These are phyloP conservation scores for Philaethria dido DNA, from an alignment of 2,888 invertebrate genomes.

Conservation along the genomic window DNA sequence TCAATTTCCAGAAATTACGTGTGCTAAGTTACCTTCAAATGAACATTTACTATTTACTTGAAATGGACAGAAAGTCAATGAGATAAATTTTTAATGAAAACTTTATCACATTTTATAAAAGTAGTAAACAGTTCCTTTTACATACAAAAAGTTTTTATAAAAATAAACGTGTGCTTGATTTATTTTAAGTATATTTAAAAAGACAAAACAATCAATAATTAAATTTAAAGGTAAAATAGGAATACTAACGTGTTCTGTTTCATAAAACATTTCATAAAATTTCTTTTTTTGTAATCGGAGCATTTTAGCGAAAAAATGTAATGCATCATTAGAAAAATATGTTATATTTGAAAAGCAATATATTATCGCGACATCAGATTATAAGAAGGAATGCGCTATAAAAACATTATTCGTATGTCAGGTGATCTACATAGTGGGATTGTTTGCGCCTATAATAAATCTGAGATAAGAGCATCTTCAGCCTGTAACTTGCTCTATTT, in stretches of 20 bases:
- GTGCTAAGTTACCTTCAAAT: no score
- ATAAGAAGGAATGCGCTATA: constrained; percentile 69
- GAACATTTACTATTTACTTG: background rate
- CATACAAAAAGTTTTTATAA: no score
- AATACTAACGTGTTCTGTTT: no score
- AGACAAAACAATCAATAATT: background rate
- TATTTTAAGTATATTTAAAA: no score
- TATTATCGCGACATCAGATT: constrained; percentile 70
- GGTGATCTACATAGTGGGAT: constrained; percentile 65
- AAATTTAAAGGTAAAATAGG: background rate
- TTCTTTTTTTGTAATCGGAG: constrained; percentile 3
- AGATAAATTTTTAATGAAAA: no score
- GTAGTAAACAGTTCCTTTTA: no score
- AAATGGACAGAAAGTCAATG: no score
- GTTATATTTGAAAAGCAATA: constrained; percentile 54
- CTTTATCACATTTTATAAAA: no score
- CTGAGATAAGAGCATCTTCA: constrained; percentile 56
- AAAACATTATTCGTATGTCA: constrained; percentile 77
- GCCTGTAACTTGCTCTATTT: constrained; percentile 50
- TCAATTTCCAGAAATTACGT: background rate
- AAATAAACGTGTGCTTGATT: no score
- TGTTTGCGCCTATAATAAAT: constrained; percentile 60
- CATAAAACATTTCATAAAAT: background rate
- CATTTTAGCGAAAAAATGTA: constrained; percentile 37
- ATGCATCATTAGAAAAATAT: constrained; percentile 60